A percentile compares a stretch with the other conserved stretches of the same genome.
Evolutionary conservation across 1,140 invertebrate genomes (phyloP).

Genomic region (Episyrphus balteatus): DNA sequence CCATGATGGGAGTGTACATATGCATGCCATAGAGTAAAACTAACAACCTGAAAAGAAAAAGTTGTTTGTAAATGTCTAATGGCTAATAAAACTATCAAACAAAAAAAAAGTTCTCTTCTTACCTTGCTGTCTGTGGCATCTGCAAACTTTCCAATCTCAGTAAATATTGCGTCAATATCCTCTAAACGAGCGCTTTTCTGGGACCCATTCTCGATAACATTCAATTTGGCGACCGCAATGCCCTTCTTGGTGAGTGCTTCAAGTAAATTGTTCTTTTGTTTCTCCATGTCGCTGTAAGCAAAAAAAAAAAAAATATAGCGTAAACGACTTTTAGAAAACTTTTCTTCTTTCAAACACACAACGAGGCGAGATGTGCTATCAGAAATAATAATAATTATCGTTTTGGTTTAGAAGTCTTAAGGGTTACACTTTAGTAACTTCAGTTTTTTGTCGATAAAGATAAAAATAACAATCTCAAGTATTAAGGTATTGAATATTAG

Average conservation of each 20-base stretch:
- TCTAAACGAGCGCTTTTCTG: constrained; percentile 39
- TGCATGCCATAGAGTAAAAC: constrained; percentile 72
- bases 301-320: constrained; percentile 2
- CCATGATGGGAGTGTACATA: constrained; percentile 67
- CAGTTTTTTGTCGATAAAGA: too few species aligned
- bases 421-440: too few species aligned
- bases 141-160: constrained; percentile 63
- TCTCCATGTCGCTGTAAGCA: constrained; percentile 62
- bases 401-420: too few species aligned
- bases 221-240: constrained; percentile 56
- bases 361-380: too few species aligned
- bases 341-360: too few species aligned
- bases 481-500: too few species aligned
- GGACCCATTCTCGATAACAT: constrained; percentile 36
- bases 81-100: constrained; percentile 4
- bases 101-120: constrained; percentile 12
- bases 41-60: constrained; percentile 44
- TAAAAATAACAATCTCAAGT: too few species aligned
- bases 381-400: too few species aligned
- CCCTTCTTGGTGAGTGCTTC: constrained; percentile 69
- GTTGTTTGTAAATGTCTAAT: background rate
- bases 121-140: constrained; percentile 71
- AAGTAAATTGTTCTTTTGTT: constrained; percentile 61
- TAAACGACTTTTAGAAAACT: too few species aligned
- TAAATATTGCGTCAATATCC: constrained; percentile 51